phyloP scores from a whole-genome alignment of 2,797 vertebrate species.

The Eulemur coronatus region DNA sequence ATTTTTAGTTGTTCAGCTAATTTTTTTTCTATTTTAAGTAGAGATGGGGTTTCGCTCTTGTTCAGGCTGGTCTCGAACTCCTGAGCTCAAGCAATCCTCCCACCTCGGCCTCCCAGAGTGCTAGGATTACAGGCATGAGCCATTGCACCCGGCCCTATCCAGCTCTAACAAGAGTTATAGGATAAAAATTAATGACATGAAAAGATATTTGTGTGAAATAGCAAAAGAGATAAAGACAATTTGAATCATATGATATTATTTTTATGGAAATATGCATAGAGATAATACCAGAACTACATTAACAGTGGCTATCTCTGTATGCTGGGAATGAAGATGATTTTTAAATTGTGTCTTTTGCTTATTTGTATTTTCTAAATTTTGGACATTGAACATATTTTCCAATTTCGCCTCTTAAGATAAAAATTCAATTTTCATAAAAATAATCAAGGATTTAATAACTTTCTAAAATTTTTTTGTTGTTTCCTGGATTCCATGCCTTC shows the following conservation, averaged over 20 bases:
- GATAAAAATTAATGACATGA: not conserved
- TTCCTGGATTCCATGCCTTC: not conserved
- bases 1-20: no score
- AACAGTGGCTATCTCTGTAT: not conserved
- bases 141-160: not conserved
- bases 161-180: not conserved
- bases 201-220: not conserved
- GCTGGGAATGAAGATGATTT: not conserved
- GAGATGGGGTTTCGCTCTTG: no score
- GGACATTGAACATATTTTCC: not conserved
- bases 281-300: not conserved
- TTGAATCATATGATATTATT: not conserved
- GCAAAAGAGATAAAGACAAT: not conserved
- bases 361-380: slow-evolving; percentile 38
- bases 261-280: not conserved
- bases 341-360: not conserved
- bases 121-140: no score
- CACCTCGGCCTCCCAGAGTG: no score
- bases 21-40: no score
- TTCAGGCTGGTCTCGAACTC: no score
- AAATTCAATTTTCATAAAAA: not conserved
- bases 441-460: not conserved
- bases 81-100: no score
- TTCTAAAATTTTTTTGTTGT: not conserved
- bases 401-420: not conserved